Base-by-base conservation (phyloP, 2,113 vertebrate genomes). In the Dicrurus megarhynchus region DNA sequence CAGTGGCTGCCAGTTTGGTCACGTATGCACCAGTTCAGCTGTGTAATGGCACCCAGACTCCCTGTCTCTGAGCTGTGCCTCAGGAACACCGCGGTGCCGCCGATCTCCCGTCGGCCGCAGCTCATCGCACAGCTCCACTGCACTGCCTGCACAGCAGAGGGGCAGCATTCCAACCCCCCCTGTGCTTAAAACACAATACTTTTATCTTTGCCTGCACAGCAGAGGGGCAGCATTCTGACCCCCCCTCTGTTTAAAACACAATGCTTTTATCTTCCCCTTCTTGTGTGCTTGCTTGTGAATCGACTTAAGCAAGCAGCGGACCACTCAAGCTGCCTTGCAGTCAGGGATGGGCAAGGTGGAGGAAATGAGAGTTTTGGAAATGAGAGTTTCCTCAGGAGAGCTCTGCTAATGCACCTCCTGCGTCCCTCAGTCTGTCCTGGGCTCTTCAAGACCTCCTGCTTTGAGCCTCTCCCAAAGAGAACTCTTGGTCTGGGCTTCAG, bases 221-320 rank as follows among this genome's bases (percentile, higher is more conserved):
- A 61, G 57, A 49, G 28, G 74, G 37, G 10, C 50, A 30, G n/a
- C 7, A 21, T 17, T n/a, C 67, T 30, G 59, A 39, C 22, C 24
- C 8, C 11, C 4, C 20, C 7, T 13, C 28, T 30, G 10, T 6
- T 67, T 53, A 10, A 56, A 93, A 56, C n/a, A 39, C 42, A 71
- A 44, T 3, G 9, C 15, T 74, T 10, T 8, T 28, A 13, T 22
- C 57, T 73, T 88, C 84, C 67, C 33, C 32, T 83, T 28, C 50
- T 14, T 9, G 7, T 21, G 26, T 49, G 32, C 37, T 44, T 49
- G n/a, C 39, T 60, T 32, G 28, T 10, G 27, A 70, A 63, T 42
- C 0, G 1, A 9, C 30, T 71, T 61, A 53, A 73, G 50, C 52
- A 69, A 42, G 61, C 0, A 1, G 33, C 4, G 24, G 46, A 4